These are phyloP conservation scores for Macrosoma leucophasiata DNA, from an alignment of 2,888 invertebrate genomes.

Conservation along the genomic window DNA sequence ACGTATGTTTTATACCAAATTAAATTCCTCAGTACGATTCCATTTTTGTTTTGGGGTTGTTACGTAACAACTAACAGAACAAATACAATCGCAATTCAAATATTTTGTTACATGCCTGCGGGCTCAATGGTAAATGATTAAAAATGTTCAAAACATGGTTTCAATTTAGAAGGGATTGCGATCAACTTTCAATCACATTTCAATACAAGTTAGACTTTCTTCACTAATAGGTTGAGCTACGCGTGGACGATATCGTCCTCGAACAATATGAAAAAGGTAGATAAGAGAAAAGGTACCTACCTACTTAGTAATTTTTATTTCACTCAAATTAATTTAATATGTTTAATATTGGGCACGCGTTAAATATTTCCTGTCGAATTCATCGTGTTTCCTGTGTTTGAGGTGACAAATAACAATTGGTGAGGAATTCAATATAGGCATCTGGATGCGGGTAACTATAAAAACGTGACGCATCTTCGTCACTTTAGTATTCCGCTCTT, in stretches of 20 bases:
- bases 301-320: background rate
- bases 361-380: conserved; percentile 1
- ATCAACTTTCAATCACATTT: too few relatives aligned
- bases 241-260: too few relatives aligned
- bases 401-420: conserved; percentile 60
- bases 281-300: conserved; percentile 9
- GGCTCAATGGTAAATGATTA: too few relatives aligned
- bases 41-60: background rate
- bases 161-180: too few relatives aligned
- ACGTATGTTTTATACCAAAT: conserved; percentile 27
- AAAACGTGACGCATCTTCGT: conserved; percentile 36
- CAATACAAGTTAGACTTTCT: too few relatives aligned
- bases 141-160: too few relatives aligned
- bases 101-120: too few relatives aligned
- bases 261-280: conserved; percentile 12
- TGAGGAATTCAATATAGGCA: conserved; percentile 60
- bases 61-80: too few relatives aligned
- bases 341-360: background rate
- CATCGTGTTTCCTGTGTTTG: conserved; percentile 48
- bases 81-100: too few relatives aligned
- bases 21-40: conserved; percentile 34
- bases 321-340: background rate
- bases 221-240: too few relatives aligned
- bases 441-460: conserved; percentile 17
- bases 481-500: conserved; percentile 46